phyloP scores from a whole-genome alignment of 2,113 vertebrate species.

The Triplophysa rosa region DNA sequence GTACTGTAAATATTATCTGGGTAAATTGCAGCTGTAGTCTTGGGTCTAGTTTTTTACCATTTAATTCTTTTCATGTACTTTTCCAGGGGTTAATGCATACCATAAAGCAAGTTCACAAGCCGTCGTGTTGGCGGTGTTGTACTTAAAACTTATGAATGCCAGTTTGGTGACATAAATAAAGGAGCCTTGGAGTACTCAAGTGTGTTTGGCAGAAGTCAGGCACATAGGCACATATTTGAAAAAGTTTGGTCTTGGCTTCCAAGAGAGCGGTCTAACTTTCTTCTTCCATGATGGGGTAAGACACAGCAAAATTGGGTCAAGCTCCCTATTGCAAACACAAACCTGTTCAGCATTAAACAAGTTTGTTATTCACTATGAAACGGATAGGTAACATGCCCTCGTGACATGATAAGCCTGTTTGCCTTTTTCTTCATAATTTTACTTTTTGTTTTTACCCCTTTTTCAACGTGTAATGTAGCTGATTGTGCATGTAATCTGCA shows the following conservation, averaged over 20 bases:
- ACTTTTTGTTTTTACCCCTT: too few relatives aligned
- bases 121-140: constrained; percentile 35
- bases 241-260: constrained; percentile 37
- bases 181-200: neutral
- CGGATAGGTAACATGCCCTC: too few relatives aligned
- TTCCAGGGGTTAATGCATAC: constrained; percentile 41
- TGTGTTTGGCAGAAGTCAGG: neutral
- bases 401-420: too few relatives aligned
- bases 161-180: neutral
- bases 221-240: constrained; percentile 21
- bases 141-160: neutral
- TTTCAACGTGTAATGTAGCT: too few relatives aligned
- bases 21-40: constrained; percentile 26
- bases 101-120: constrained; percentile 2
- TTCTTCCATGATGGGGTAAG: constrained; percentile 17
- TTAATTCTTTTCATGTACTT: neutral
- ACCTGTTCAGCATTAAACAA: neutral
- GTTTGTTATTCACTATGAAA: neutral
- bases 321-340: neutral
- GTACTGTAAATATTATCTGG: neutral
- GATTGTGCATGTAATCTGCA: too few relatives aligned
- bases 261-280: neutral
- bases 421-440: too few relatives aligned
- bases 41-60: constrained; percentile 16
- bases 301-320: constrained; percentile 38